Conservation (phyloP, 2,888 invertebrate species). For the Cantharis lateralis region DNA sequence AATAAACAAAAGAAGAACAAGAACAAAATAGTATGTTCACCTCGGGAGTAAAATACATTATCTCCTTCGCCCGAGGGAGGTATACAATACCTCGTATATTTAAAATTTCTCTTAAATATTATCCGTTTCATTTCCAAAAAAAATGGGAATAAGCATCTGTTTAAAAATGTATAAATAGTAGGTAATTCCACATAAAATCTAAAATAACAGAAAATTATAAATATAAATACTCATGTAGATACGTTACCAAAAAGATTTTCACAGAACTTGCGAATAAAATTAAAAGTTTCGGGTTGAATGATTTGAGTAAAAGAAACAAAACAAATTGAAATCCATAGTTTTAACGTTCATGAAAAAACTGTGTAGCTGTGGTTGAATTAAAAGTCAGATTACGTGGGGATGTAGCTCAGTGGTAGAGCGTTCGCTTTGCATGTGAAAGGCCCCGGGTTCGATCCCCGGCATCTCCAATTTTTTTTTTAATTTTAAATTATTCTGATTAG, state of each 20-base stretch:
- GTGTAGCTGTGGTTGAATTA: too few relatives aligned
- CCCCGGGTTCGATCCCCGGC: constrained; percentile 98
- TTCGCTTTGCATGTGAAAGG: constrained; percentile 99
- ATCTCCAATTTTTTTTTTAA: constrained; percentile 67
- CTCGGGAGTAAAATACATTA: too few relatives aligned
- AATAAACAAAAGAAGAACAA: too few relatives aligned
- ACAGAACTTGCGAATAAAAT: not conserved
- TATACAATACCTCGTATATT: not conserved
- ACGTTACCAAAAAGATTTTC: not conserved
- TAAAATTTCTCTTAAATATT: not conserved
- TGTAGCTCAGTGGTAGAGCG: constrained; percentile 99
- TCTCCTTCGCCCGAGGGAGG: not conserved
- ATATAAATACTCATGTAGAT: not conserved
- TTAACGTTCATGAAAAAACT: too few relatives aligned
- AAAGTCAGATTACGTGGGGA: constrained; percentile 59
- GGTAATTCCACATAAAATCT: not conserved
- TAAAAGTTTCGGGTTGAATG: not conserved
- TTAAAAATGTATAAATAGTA: not conserved
- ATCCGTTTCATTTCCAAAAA: not conserved
- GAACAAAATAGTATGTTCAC: too few relatives aligned
- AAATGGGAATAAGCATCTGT: not conserved
- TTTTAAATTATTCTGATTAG: not conserved
- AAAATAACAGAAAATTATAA: not conserved
- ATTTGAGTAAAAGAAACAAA: not conserved
- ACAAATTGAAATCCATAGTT: not conserved